These are phyloP conservation scores for Euleptes europaea DNA, from an alignment of 2,113 vertebrate species.

Conservation along the genomic window DNA sequence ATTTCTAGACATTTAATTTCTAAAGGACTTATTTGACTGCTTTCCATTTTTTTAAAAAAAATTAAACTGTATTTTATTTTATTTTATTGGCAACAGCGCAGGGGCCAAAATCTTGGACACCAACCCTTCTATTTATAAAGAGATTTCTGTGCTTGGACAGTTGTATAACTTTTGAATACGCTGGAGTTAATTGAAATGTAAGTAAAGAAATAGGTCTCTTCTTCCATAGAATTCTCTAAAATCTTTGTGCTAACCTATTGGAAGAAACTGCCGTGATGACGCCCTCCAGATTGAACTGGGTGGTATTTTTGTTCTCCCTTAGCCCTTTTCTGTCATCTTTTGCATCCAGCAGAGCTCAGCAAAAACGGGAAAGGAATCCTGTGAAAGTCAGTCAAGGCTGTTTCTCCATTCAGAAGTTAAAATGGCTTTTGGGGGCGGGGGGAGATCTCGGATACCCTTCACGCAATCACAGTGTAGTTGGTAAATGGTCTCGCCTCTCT, in stretches of 20 bases:
- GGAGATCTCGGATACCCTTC: background rate
- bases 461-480: background rate
- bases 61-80: background rate
- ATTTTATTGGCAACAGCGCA: background rate
- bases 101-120: accelerated
- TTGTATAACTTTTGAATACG: constrained; percentile 6
- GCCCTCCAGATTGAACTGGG: background rate
- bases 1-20: constrained; percentile 30
- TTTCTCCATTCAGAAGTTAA: accelerated
- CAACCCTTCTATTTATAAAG: background rate
- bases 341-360: accelerated
- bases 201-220: background rate
- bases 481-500: background rate
- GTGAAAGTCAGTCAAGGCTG: background rate
- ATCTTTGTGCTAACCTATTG: background rate
- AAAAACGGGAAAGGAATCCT: background rate
- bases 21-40: background rate
- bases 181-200: constrained; percentile 10
- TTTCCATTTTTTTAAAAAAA: constrained; percentile 38
- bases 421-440: background rate
- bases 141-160: constrained; percentile 2
- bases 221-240: background rate
- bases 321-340: background rate
- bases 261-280: background rate
- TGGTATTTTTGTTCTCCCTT: background rate